Evolutionary conservation across 2,888 invertebrate genomes (phyloP).

Genomic region (Phaonia tiefii): DNA sequence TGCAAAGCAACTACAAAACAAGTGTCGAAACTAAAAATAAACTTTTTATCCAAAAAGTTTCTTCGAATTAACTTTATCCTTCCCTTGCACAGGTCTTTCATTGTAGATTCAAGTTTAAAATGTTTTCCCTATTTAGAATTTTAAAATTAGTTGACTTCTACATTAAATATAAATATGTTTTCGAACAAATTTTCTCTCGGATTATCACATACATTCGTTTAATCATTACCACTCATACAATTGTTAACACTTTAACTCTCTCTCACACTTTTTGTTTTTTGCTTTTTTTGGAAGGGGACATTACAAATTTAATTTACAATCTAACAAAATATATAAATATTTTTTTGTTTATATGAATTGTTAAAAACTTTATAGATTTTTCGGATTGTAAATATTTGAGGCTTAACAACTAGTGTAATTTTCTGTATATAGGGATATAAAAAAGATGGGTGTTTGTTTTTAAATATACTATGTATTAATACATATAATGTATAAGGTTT

Average conservation of each 20-base stretch:
- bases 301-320: conserved; percentile 31
- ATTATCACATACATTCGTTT: conserved; percentile 53
- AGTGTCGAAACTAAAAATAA: too few species aligned
- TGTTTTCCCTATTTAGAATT: neutral
- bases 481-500: conserved; percentile 40
- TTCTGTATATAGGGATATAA: conserved; percentile 42
- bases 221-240: conserved; percentile 53
- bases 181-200: conserved; percentile 1
- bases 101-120: neutral
- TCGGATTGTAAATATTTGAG: conserved; percentile 47
- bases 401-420: conserved; percentile 42
- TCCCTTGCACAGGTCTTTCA: too few species aligned
- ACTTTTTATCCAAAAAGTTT: too few species aligned
- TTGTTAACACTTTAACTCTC: conserved; percentile 11
- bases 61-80: too few species aligned
- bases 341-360: neutral
- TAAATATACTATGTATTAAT: conserved; percentile 27
- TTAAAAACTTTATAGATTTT: conserved; percentile 37
- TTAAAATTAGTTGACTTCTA: neutral
- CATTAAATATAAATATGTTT: neutral
- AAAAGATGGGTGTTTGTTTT: conserved; percentile 40
- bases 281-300: neutral
- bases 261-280: neutral
- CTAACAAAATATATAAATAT: conserved; percentile 59
- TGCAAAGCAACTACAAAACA: too few species aligned